Base-by-base conservation (phyloP, 2,797 vertebrate species). In the Macroramphosus scolopax region DNA sequence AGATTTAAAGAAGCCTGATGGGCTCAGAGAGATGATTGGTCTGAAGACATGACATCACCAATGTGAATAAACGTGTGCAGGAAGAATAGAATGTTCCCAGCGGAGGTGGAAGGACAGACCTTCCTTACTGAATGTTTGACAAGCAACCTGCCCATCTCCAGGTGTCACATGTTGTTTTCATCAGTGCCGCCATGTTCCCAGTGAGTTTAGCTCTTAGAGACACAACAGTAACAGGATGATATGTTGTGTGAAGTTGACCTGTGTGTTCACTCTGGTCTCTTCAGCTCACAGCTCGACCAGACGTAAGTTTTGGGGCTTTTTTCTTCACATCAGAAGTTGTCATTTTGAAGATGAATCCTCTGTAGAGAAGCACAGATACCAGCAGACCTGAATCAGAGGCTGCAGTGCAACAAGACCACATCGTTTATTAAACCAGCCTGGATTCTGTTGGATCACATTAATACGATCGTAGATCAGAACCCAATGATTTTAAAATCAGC, bases 271-370 rank as follows among this genome's bases (percentile, higher is more conserved):
- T 80, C 39, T 72, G 75, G 47, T 56, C 48, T 46, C 63, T 54
- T 29, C 80, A 83, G 81, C 72, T 66, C 50, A 61, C 76, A 38
- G 60, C 68, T 51, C 76, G 0, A 55, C 56, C 55, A 77, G 69
- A 80, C 71, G 83, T 84, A 84, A 85, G 85, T 87, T 33, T 67
- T 62, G 41, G 41, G 51, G 15, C 17, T n/a, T 46, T 65, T 34
- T 66, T 32, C 39, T 18, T 54, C 24, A 31, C 48, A 24, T 9
- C 51, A 37, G 29, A 34, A 54, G 5, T 0, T 10, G 25, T 61
- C 66, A 68, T n/a, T 44, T 9, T 41, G 37, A 35, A 64, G 57
- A n/a, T 54, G 57, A 56, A 16, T 46, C 0, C 11, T 16, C 38
- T 52, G 38, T 54, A 63, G 63, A 68, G 59, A 48, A 56, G 68